Base-by-base conservation (phyloP, 2,113 vertebrate genomes). In the Aplodontia rufa region DNA sequence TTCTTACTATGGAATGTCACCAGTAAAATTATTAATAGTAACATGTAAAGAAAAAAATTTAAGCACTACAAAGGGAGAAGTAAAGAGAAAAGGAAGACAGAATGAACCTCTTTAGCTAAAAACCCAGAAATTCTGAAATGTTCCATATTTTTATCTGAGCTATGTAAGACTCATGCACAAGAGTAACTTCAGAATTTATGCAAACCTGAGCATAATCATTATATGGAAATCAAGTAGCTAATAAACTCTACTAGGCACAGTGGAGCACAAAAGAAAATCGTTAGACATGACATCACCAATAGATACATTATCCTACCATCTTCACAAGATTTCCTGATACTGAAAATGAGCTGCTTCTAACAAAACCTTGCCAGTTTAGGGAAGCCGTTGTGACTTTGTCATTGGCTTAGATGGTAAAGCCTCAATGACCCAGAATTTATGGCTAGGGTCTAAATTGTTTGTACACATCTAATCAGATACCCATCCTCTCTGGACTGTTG, bases 21-120 rank as follows among this genome's bases (percentile, higher is more conserved):
- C 81, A 85, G 47, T 79, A 69, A 85, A 93, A 93, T 79, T 58
- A 81, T 51, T 92, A 79, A 78, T 30, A 92, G 32, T 66, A 28
- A 20, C 32, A 66, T 8, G 19, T 32, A 53, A 84, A 95, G 16
- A 40, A n/a, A 55, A 90, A 84, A 88, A 66, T 11, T n/a, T 51
- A 85, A 71, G 45, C 3, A 90, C 60, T 49, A 91, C 64, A 13
- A 37, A 60, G 47, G 28, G 6, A 6, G 40, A 42, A 51, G 11
- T 45, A 8, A 24, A 53, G 9, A 40, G 19, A 45, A 49, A 82
- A 75, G 4, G 0, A 92, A 42, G 81, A 66, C 2, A 72, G 37
- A 92, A 75, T 51, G 19, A 92, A 78, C 37, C 8, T 69, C 28
- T 51, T 14, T 40, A 64, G 40, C 58, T 84, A 87, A 95, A 95